These are phyloP conservation scores for Chiridota heheva DNA, from an alignment of 35 echinoderm and acorn worm species.

Conservation along the genomic window DNA sequence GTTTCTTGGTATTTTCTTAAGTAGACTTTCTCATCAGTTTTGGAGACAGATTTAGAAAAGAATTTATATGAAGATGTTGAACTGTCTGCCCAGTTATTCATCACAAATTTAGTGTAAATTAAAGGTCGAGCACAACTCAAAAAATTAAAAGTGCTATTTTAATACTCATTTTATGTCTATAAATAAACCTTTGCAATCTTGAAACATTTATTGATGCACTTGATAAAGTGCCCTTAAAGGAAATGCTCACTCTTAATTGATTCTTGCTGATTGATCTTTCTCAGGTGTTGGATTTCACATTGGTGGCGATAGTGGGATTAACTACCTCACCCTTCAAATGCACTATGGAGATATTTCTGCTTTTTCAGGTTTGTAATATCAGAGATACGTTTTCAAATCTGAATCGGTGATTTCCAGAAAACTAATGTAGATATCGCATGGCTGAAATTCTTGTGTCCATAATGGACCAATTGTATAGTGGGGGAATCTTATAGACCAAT, in stretches of 20 bases:
- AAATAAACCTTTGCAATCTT: neutral
- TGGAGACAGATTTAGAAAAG: no score
- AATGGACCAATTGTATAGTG: no score
- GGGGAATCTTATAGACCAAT: no score
- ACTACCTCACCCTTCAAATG: conserved; percentile 67
- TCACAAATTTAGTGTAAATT: neutral
- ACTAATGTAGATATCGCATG: no score
- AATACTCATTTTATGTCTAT: neutral
- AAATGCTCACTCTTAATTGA: neutral
- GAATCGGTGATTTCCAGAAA: no score
- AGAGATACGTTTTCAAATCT: neutral
- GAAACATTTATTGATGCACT: neutral
- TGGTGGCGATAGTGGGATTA: conserved; percentile 49
- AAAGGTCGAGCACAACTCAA: neutral
- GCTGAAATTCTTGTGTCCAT: no score
- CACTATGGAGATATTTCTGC: conserved; percentile 70
- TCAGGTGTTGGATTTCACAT: conserved; percentile 81
- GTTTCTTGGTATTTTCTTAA: no score
- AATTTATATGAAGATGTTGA: no score
- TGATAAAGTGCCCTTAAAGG: neutral
- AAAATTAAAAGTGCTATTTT: neutral
- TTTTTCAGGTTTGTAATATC: conserved; percentile 46
- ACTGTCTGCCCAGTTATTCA: neutral
- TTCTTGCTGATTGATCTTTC: neutral
- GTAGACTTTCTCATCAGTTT: no score